Evolutionary conservation across 2,797 vertebrate genomes (phyloP).

Genomic region (Acrossocheilus wenchowensis): DNA sequence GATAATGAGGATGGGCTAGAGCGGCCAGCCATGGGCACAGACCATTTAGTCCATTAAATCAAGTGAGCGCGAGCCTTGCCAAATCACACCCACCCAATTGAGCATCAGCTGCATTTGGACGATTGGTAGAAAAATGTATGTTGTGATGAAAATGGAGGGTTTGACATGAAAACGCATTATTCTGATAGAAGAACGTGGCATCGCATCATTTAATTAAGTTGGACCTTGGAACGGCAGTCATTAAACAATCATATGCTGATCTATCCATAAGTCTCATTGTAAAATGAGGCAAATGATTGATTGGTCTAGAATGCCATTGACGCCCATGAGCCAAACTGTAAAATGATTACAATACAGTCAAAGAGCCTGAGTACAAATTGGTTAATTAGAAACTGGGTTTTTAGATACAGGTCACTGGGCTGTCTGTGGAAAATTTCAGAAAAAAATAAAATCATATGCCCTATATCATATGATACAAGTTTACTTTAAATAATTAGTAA

Average conservation of each 20-base stretch:
- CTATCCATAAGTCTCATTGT: not conserved
- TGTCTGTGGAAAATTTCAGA: not conserved
- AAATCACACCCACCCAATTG: constrained; percentile 20
- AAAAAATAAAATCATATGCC: not conserved
- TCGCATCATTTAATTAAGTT: not conserved
- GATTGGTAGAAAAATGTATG: not conserved
- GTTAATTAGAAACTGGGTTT: not conserved
- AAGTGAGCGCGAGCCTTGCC: constrained; percentile 28
- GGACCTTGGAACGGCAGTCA: not conserved
- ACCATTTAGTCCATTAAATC: constrained; percentile 60
- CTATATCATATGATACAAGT: not conserved
- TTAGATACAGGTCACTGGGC: not conserved
- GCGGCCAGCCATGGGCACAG: constrained; percentile 47
- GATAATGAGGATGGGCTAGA: constrained; percentile 55
- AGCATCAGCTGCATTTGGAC: constrained; percentile 16
- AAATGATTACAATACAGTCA: not conserved
- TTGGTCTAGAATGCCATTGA: not conserved
- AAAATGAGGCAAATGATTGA: constrained; percentile 4
- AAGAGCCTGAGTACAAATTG: not conserved
- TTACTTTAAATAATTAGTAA: not conserved
- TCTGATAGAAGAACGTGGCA: not conserved
- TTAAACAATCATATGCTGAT: not conserved
- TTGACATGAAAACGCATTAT: not conserved
- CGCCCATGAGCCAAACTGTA: not conserved
- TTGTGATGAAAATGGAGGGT: not conserved